Base-by-base conservation (phyloP, 2,113 vertebrate genomes). In the Neoarius graeffei region DNA sequence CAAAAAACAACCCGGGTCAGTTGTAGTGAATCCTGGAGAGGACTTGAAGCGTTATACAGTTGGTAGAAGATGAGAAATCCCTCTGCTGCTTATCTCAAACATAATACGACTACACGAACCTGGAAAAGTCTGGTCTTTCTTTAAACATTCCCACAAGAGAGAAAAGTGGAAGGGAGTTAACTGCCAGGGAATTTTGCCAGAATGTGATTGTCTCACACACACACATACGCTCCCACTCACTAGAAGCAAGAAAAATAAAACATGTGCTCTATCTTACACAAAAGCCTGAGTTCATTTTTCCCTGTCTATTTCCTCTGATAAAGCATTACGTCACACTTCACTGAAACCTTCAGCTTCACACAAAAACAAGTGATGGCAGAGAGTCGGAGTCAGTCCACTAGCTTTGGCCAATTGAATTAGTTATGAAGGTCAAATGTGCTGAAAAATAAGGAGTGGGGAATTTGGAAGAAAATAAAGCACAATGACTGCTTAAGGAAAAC, bases 281-380 rank as follows among this genome's bases (percentile, higher is more conserved):
- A 67, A 66, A 15, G 8, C 19, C 35, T 80, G 30, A 59, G 42
- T 60, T 74, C 56, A 74, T 71, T 66, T 88, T 88, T 62, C 69
- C 81, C 90, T 91, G 89, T n/a, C 57, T 83, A 23, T 80, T 73
- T 87, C 4, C 2, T 84, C 85, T 8, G 25, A 19, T 52, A 81
- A 56, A 77, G 60, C 27, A n/a, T 86, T 27, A 86, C 20, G 60
- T 54, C 74, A 79, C 52, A 10, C 30, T 50, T 76, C 83, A 50
- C 11, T 67, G 19, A 4, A 88, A 19, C 73, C 8, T 66, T 19
- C 60, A 79, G 69, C 35, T 84, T 81, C 50, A 56, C 13, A 59
- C 27, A 52, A 79, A 84, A 79, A 62, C 81, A 84, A 88, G 60
- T 50, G 71, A 76, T 35, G 56, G 48, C 84, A 84, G 5, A 56